phyloP scores from a whole-genome alignment of 30 jellyfish, hydroid and myxozoan species.

The Aurelia coerulea region DNA sequence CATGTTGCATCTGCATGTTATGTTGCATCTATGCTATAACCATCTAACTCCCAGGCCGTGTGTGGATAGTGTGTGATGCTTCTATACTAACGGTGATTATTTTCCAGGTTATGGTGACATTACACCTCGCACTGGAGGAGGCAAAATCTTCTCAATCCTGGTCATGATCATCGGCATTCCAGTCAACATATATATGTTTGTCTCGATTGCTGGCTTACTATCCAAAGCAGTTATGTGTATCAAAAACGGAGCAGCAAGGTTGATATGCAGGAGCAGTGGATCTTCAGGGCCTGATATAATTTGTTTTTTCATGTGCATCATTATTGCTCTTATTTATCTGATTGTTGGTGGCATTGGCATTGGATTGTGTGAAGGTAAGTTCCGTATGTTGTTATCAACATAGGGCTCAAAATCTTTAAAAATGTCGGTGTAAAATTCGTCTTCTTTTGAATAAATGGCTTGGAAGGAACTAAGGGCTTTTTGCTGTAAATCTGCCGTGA shows the following conservation, averaged over 20 bases:
- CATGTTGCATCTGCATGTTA: too few species aligned
- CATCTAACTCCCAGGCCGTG: too few species aligned
- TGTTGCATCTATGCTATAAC: too few species aligned
- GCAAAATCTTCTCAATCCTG: conserved; percentile 28
- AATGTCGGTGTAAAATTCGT: too few species aligned
- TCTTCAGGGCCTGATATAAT: conserved; percentile 36
- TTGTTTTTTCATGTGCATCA: conserved; percentile 27
- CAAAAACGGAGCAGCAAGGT: conserved; percentile 14
- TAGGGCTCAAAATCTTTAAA: too few species aligned
- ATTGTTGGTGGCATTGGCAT: conserved; percentile 46
- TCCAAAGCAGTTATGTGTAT: conserved; percentile 11
- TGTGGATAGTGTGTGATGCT: too few species aligned
- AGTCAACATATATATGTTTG: conserved; percentile 26
- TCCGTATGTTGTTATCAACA: too few species aligned
- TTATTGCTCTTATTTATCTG: conserved; percentile 11
- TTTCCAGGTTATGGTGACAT: conserved; percentile 58
- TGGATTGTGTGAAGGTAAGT: conserved; percentile 27
- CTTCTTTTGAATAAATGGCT: too few species aligned
- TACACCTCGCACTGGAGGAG: conserved; percentile 44
- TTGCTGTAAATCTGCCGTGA: too few species aligned
- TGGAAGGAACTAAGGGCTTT: too few species aligned
- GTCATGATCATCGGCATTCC: conserved; percentile 49
- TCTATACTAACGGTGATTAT: too few species aligned
- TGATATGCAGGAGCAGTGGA: conserved; percentile 20
- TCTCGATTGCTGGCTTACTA: conserved; percentile 32